Base-by-base conservation (phyloP, 2,113 vertebrate species). In the Megaceryle torquata region DNA sequence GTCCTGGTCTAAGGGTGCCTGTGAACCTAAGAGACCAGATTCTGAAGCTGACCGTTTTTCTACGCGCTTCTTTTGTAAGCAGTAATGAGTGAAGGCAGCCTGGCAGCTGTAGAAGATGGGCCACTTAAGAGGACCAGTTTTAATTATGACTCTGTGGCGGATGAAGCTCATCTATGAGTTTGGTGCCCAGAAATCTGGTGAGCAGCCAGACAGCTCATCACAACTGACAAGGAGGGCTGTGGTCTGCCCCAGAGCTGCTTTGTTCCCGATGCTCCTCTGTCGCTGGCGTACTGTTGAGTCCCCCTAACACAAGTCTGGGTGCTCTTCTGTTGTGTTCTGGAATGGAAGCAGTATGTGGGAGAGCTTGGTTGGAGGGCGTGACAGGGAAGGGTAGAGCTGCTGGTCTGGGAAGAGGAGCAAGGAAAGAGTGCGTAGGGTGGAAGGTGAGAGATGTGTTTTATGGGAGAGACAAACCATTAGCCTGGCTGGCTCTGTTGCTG, bases 1-100 rank as follows among this genome's bases (percentile, higher is more conserved):
- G 39, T 15, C 0, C 1, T 3, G 35, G 3, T 24, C 53, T 8
- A 25, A 24, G 43, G 6, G 25, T 8, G n/a, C 1, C 0, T 2
- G 4, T 10, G 3, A 35, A 5, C 24, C 43, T 7, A 3, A n/a
- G 85, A 53, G 44, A 17, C 25, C 8, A 1, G 33, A 51, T 78
- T n/a, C 43, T 91, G 10, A n/a, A 37, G 28, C 0, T 41, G 59
- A 1, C n/a, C 0, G 0, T 8, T 56, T 8, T 51, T 43, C 24
- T 31, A 0, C 64, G 70, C 44, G 13, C 31, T 92, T 82, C 10
- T 2, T 56, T 86, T 87, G 19, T 64, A 65, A 68, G 56, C 44
- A 44, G 37, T 91, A 82, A 85, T 3, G 39, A 89, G 71, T 20
- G 50, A 51, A 31, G 60, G 90, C 33, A 9, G 37, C 21, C n/a